Evolutionary conservation across 2,113 vertebrate genomes (phyloP), one percentile per base, ranked within the genome.

Genomic region (Pachyramphus minor): DNA sequence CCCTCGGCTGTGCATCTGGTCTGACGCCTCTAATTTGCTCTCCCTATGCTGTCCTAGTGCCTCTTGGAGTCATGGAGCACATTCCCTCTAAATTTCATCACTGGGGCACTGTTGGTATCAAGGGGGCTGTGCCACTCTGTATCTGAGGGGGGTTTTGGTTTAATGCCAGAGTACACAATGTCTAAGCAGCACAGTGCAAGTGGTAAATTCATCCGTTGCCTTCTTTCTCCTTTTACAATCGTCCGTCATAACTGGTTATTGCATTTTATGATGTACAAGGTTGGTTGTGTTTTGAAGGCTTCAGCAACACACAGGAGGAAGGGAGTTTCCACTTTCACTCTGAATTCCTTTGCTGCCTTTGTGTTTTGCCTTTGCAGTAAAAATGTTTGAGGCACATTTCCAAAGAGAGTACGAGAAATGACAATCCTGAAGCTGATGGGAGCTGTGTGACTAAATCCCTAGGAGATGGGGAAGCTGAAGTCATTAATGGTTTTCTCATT

Each of bases 71-170:
- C 45, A 24, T 3, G 31, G 37, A 77, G 8, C 33, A 12, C 12
- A 22, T 30, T 58, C 52, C 44, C 39, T 47, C 4, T 1, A 35
- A 41, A 21, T 14, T 49, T 78, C 6, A 18, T 28, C 3, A 0
- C 18, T 31, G 33, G 8, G 8, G 7, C 12, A 22, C 39, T 35
- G 25, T 14, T 82, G 59, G 5, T 50, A 31, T 37, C 31, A 23
- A 0, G 0, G 2, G 4, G 8, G 4, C 19, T 44, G 13, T 55
- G 59, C 7, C 35, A 63, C 5, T 44, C 24, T 20, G 1, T 1
- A 14, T 30, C 52, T 52, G 27, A 59, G 12, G 9, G 3, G 1
- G 1, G 2, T 9, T 74, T 90, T 66, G 10, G 31, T 71, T 60
- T 23, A 41, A 14, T 17, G 10, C 14, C 28, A 74, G 21, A 18